Evolutionary conservation across 1,140 invertebrate species (phyloP).

Genomic region (Orchestia grillus): DNA sequence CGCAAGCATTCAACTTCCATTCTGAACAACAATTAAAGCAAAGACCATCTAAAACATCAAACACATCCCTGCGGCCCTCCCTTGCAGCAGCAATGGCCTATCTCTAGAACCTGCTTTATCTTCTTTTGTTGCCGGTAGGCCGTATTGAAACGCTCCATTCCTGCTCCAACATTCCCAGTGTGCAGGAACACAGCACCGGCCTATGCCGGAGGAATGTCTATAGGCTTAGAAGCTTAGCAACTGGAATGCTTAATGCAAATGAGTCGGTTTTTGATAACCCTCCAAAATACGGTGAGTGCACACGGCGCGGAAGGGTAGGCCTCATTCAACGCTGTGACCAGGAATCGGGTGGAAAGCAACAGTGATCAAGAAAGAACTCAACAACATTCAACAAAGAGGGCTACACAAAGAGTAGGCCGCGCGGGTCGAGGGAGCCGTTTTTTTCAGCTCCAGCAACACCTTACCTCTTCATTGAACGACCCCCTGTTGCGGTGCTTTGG

Average conservation of each 20-base stretch:
- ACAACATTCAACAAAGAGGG: constrained; percentile 32
- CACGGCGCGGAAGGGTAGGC: not conserved
- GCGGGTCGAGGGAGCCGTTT: not conserved
- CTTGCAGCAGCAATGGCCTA: not conserved
- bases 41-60: constrained; percentile 53
- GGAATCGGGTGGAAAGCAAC: constrained; percentile 47
- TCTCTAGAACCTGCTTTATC: constrained; percentile 39
- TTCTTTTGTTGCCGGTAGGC: constrained; percentile 19
- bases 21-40: constrained; percentile 44
- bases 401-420: constrained; percentile 44
- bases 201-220: not conserved
- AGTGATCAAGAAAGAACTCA: constrained; percentile 47
- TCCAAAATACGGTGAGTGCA: not conserved
- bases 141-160: constrained; percentile 33
- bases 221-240: constrained; percentile 46
- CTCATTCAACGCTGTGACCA: not conserved
- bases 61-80: not conserved
- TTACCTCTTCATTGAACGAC: constrained; percentile 42
- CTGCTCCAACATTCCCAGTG: constrained; percentile 12
- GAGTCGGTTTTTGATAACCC: constrained; percentile 30
- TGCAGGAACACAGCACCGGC: not conserved
- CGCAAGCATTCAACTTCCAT: constrained; percentile 47
- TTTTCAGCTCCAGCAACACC: constrained; percentile 19
- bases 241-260: constrained; percentile 56
- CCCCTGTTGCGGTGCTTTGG: not conserved